Percentiles rank a stretch among this genome's conserved stretches.
phyloP scores from a whole-genome alignment of 2,113 vertebrate genomes.

The Xiphorhynchus elegans region DNA sequence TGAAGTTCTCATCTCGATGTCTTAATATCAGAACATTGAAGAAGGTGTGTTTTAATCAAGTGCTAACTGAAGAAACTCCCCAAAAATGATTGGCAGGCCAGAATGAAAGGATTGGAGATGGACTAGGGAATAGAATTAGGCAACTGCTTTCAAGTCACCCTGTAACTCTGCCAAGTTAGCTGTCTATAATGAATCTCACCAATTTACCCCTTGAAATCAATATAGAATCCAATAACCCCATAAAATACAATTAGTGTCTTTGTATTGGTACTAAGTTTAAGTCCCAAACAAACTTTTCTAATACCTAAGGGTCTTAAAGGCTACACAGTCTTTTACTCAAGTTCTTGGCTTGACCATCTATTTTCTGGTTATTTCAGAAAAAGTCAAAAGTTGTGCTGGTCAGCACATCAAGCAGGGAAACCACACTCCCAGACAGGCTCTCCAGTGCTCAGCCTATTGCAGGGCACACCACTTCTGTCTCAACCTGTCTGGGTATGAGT shows the following conservation, averaged over 20 bases:
- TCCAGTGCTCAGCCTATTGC: neutral
- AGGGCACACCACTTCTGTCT: neutral
- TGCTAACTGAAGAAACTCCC: neutral
- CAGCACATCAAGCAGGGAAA: neutral
- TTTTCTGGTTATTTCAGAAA: neutral
- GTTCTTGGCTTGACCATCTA: fast-evolving
- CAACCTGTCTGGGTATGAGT: neutral
- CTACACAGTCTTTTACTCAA: neutral
- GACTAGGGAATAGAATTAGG: neutral
- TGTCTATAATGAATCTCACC: neutral
- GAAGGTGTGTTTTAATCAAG: neutral
- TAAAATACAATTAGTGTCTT: neutral
- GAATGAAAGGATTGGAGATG: neutral
- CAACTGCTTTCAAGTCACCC: neutral
- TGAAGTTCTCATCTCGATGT: neutral
- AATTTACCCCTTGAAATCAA: neutral
- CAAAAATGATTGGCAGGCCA: neutral
- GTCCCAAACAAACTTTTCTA: neutral
- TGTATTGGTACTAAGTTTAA: neutral
- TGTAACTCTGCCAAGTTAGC: neutral
- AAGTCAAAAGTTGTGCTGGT: neutral
- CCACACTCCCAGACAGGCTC: neutral
- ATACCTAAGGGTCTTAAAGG: neutral
- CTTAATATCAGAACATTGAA: neutral
- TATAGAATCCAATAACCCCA: neutral